Base-by-base conservation (phyloP, 1,140 invertebrate genomes). In the Formica selysi region DNA sequence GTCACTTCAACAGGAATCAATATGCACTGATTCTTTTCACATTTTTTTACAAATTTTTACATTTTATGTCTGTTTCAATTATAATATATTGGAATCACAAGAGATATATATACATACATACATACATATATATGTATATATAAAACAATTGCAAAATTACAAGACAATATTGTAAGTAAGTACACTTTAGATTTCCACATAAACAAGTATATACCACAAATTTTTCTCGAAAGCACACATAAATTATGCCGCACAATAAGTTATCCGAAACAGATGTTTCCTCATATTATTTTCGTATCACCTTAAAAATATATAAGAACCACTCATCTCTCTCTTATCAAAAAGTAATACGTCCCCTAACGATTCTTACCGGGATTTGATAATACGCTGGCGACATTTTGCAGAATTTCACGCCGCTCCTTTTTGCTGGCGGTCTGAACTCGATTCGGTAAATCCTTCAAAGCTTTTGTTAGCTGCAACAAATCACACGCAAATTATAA, bases 371-470 rank as follows among this genome's bases (percentile, higher is more conserved):
- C 97, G 95, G 97, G 96, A 94, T 97, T 96, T 93, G 96, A 95
- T 91, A 98, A 96, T 94, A 97, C 96, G 91, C 96, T 95, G 92
- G 96, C 96, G 90, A 98, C 97, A 96, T 97, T 96, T 90, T 97
- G 93, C 88, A 98, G 95, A 87, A 98, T 95, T 91, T 96, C 93
- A 88, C 96, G 96, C 90, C 98, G 96, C 89, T 97, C 97, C 89
- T 97, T 97, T 85, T 97, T 96, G 93, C 97, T 97, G 62, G 97
- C 96, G 89, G 97, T 97, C 93, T 98, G 97, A 86, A 98, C 96
- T 94, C 97, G 97, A 93, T 96, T 96, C 36, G 97, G 97, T 94
- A 98, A 96, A 96, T 98, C 97, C 92, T 97, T 98, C 87, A 98
- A 95, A 90, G 96, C 97, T 94, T 96, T 97, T 76, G 97, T 93